Evolutionary conservation across 2,797 vertebrate genomes (phyloP), one percentile per base, ranked within the genome.

Genomic region (Sparidentex hasta): DNA sequence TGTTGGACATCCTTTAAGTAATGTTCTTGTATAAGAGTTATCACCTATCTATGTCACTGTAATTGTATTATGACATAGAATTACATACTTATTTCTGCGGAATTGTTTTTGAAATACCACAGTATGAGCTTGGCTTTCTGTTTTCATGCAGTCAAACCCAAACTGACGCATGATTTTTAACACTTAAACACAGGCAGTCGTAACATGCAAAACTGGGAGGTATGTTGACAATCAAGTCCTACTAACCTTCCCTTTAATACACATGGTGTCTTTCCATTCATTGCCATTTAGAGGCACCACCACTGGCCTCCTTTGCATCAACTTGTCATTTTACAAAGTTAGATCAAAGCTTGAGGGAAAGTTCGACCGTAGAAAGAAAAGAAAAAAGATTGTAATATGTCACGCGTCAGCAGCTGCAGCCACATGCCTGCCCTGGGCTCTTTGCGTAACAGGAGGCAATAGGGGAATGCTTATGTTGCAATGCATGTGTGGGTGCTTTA

Each of bases 391-490:
- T n/a, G 47, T 18, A 51, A 76, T 80, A 81, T 77, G 33, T 63
- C 55, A 65, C 38, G 58, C 12, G 46, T n/a, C 33, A 63, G 65
- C 54, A 50, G 33, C 50, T 51, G 55, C 21, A 44, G 55, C 43
- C 66, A 17, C 55, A 70, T 58, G 74, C 52, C 65, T 63, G 50
- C 58, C 56, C 2, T 0, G 20, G 46, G 67, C 65, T 25, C 25
- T 65, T 46, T 62, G 41, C 20, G 52, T 61, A 50, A 81, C 65
- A 70, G 4, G 48, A 21, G 68, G 71, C 21, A 76, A 77, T 70
- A 71, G 50, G 64, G 25, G 29, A 77, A 29, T 47, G 64, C 25
- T 65, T 68, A 54, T 58, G 63, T 29, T 65, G 78, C 74, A 81
- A 21, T 59, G 79, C 79, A 79, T 64, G 41, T 2, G 29, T 51